Conservation (phyloP, 2,888 invertebrate genomes). For the Temnothorax rugatulus region DNA sequence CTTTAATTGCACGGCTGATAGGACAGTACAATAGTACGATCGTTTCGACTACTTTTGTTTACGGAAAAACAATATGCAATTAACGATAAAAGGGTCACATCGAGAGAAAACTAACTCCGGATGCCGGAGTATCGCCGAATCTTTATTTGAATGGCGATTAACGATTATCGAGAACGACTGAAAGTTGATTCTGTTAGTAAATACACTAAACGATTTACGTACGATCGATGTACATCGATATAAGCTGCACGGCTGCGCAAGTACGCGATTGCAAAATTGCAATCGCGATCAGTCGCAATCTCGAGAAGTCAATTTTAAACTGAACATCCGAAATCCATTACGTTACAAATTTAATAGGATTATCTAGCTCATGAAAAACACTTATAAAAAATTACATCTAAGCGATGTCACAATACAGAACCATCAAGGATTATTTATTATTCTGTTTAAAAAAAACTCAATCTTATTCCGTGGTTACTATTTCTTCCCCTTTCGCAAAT, state of each 20-base stretch:
- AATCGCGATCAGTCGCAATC: background rate
- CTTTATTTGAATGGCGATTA: conserved; percentile 43
- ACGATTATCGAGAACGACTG: conserved; percentile 31
- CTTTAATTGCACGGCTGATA: conserved; percentile 69
- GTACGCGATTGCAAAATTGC: background rate
- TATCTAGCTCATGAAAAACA: background rate
- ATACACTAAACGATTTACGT: conserved; percentile 27
- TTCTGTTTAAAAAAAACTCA: conserved; percentile 9
- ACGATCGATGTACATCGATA: conserved; percentile 11
- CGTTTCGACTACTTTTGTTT: conserved; percentile 36
- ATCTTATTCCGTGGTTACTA: conserved; percentile 32
- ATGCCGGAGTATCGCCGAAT: background rate
- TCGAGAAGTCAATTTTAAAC: conserved; percentile 32
- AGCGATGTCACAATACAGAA: background rate
- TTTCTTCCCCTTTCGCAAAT: conserved; percentile 42
- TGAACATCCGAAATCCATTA: background rate
- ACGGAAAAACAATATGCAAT: conserved; percentile 49
- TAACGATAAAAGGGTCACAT: conserved; percentile 42
- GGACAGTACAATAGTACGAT: background rate
- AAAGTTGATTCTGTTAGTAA: conserved; percentile 25
- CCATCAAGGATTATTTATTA: background rate
- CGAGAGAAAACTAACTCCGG: conserved; percentile 21
- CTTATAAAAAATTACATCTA: background rate
- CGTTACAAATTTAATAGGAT: conserved; percentile 12
- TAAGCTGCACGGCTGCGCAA: background rate